phyloP scores from a whole-genome alignment of 2,888 invertebrate genomes.

The Eulithis testata region DNA sequence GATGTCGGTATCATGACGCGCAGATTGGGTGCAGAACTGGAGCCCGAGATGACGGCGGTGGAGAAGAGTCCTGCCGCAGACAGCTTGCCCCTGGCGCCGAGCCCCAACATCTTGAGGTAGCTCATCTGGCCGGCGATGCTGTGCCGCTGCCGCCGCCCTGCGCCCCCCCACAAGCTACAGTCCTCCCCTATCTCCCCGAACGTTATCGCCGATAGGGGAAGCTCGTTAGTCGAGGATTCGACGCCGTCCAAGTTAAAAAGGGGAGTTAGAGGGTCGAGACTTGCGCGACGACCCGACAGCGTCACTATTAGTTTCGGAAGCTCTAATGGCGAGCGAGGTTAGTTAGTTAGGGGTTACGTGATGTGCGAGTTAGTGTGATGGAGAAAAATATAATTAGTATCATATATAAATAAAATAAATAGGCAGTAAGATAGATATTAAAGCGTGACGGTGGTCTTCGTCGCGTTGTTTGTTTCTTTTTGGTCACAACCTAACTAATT shows the following conservation, averaged over 20 bases:
- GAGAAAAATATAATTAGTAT: constrained; percentile 65
- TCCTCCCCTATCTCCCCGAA: constrained; percentile 61
- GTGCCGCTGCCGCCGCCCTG: constrained; percentile 95
- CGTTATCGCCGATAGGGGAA: constrained; percentile 86
- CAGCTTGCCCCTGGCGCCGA: constrained; percentile 85
- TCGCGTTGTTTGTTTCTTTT: not conserved
- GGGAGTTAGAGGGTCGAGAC: constrained; percentile 65
- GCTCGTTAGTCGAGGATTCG: constrained; percentile 88
- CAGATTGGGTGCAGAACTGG: constrained; percentile 95
- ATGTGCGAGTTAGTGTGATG: constrained; percentile 66
- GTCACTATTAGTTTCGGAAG: constrained; percentile 51
- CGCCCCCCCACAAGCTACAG: constrained; percentile 76
- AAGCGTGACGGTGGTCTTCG: constrained; percentile 53
- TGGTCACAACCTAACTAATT: not conserved
- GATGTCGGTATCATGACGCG: constrained; percentile 93
- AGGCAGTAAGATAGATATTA: constrained; percentile 49
- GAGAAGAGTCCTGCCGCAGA: constrained; percentile 95
- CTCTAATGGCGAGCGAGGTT: constrained; percentile 37
- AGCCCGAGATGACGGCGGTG: constrained; percentile 98
- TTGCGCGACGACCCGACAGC: constrained; percentile 55
- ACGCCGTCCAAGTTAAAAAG: constrained; percentile 72
- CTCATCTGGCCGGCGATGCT: constrained; percentile 98
- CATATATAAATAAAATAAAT: constrained; percentile 54
- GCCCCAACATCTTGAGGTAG: constrained; percentile 95
- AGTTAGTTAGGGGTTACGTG: constrained; percentile 57